Base-by-base conservation (phyloP, 2,888 invertebrate species). In the Pandemis heparana region DNA sequence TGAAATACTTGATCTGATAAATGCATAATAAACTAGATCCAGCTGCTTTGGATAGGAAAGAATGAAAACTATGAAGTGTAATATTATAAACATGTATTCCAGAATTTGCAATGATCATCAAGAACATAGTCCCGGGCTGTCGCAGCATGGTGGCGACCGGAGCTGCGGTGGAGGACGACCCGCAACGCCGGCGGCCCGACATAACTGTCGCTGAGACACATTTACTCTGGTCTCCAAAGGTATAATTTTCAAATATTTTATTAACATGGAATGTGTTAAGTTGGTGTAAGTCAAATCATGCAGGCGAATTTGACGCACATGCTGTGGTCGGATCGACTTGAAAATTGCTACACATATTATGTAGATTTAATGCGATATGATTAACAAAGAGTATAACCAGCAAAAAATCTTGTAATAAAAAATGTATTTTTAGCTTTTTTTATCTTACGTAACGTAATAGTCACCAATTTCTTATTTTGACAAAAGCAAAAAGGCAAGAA, bases 131-230 rank as follows among this genome's bases (percentile, higher is more conserved):
- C 85, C 94, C 94, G 14, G 99, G 98, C 14, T 98, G 98, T 43
- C 96, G 96, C 48, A 99, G 98, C 89, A 96, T 96, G 83, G 97
- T 99, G 74, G 95, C 97, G 23, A 97, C 97, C 81, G 95, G 97
- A 76, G 96, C 97, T 23, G 97, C 98, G 5, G 97, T 99, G 64
- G 97, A 98, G 87, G 99, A 99, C 89, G 99, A 99, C 94, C 99
- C 99, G 0, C 98, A 98, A 87, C 95, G 98, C 76, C 95, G 99
- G 63, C 97, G 97, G 79, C 99, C 99, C 0, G 98, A 99, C 88
- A 99, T 99, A 79, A 96, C 96, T 0, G 94, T 98, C 72, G 99
- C 99, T 5, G 97, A 97, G 83, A 96, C 96, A 75, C 95, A 97
- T 83, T 95, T 99, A 14, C 95, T 97, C 76, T 99, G 99, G 99